These are phyloP conservation scores for Orcinus orca DNA, from an alignment of 2,113 vertebrate genomes.

Conservation along the genomic window DNA sequence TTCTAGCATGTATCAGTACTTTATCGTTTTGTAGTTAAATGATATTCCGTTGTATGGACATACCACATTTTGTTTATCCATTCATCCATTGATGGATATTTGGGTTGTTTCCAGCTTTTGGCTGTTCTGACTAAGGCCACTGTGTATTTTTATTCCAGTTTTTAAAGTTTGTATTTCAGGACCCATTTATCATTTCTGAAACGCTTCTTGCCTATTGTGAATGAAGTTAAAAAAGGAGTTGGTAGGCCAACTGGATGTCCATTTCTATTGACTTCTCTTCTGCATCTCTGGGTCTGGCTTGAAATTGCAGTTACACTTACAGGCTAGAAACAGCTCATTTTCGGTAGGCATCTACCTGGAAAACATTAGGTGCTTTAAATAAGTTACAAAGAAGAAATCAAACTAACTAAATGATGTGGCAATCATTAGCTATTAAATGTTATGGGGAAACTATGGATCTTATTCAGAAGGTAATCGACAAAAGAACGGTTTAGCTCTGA, in stretches of 20 bases:
- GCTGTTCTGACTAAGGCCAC: background rate
- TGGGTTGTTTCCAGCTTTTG: background rate
- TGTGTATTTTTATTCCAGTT: background rate
- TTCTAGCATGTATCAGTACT: background rate
- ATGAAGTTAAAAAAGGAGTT: constrained; percentile 29
- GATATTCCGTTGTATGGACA: background rate
- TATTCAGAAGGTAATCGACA: constrained; percentile 25
- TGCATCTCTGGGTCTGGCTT: constrained; percentile 51
- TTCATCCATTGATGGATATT: background rate
- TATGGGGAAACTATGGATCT: constrained; percentile 29
- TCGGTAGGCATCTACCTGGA: constrained; percentile 22
- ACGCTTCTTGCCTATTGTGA: background rate
- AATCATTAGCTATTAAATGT: constrained; percentile 18
- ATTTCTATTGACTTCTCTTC: constrained; percentile 53
- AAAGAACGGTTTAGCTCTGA: constrained; percentile 29
- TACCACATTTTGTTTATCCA: constrained; percentile 10
- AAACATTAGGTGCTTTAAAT: constrained; percentile 38
- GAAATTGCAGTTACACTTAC: constrained; percentile 19
- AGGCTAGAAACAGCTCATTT: constrained; percentile 16
- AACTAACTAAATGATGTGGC: background rate
- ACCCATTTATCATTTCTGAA: constrained; percentile 37
- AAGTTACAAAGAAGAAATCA: constrained; percentile 24
- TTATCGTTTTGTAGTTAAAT: constrained; percentile 7
- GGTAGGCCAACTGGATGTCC: background rate
- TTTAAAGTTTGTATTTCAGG: constrained; percentile 26